Evolutionary conservation across 2,888 invertebrate genomes (phyloP).

Genomic region (Branchipolynoe longqiensis): DNA sequence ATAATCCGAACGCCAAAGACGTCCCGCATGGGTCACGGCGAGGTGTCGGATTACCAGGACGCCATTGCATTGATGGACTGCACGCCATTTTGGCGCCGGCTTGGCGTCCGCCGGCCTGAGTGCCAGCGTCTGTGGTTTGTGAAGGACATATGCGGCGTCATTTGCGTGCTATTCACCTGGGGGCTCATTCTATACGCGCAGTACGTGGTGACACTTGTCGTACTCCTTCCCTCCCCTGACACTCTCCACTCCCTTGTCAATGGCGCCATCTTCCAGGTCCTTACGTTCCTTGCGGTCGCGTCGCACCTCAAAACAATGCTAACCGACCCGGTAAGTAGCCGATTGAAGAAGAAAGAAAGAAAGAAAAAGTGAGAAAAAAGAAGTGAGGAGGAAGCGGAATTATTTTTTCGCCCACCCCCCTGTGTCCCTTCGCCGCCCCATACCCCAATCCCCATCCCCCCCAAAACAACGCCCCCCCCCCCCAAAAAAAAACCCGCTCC

Average conservation of each 20-base stretch:
- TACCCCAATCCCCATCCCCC: too few relatives aligned
- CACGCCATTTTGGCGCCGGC: conserved; percentile 72
- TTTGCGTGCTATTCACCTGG: conserved; percentile 91
- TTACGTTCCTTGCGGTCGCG: conserved; percentile 88
- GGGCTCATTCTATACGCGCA: conserved; percentile 91
- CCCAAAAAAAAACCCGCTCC: too few relatives aligned
- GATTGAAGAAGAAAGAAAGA: background rate
- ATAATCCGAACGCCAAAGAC: conserved; percentile 39
- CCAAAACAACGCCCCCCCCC: too few relatives aligned
- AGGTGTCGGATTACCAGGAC: conserved; percentile 69
- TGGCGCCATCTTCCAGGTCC: conserved; percentile 89
- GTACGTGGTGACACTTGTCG: conserved; percentile 90
- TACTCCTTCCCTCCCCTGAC: conserved; percentile 89
- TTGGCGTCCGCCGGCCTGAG: conserved; percentile 70
- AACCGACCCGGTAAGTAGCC: conserved; percentile 90
- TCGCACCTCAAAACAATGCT: conserved; percentile 91
- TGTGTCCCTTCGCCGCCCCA: too few relatives aligned
- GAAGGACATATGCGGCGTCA: conserved; percentile 92
- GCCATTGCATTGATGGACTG: conserved; percentile 76
- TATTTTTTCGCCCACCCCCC: too few relatives aligned
- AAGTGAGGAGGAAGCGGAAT: too few relatives aligned
- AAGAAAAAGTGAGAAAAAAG: background rate
- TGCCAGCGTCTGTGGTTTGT: conserved; percentile 85
- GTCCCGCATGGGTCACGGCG: conserved; percentile 13
- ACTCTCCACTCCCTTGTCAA: conserved; percentile 84